Evolutionary conservation across 2,113 vertebrate species (phyloP).

Genomic region (Pampusana beccarii): DNA sequence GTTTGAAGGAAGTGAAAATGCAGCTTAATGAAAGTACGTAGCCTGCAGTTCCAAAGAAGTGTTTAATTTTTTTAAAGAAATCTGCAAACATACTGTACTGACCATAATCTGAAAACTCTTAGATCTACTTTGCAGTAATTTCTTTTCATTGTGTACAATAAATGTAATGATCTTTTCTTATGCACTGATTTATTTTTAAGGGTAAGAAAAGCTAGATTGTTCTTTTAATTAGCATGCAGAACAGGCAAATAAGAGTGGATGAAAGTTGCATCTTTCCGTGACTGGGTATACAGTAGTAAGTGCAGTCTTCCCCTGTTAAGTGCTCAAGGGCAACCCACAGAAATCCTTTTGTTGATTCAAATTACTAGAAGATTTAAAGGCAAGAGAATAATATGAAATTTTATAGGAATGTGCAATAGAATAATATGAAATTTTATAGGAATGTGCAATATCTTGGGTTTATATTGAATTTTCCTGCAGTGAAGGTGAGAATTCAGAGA

Average conservation of each 20-base stretch:
- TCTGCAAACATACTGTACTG: not conserved
- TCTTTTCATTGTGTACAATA: not conserved
- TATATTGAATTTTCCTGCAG: not conserved
- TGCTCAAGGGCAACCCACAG: not conserved
- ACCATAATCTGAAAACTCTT: not conserved
- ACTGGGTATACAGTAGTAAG: not conserved
- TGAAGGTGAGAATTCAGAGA: not conserved
- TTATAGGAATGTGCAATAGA: not conserved
- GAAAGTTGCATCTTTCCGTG: not conserved
- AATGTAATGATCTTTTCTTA: not conserved
- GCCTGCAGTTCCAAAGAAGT: not conserved
- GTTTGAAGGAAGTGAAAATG: not conserved
- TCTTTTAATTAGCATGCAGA: conserved; percentile 29
- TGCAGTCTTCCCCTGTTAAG: not conserved
- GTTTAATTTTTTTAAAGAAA: not conserved
- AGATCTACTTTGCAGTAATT: not conserved
- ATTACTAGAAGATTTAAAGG: not conserved
- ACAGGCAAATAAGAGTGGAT: not conserved
- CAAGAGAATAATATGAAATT: not conserved
- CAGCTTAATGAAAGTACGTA: not conserved
- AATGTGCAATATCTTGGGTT: not conserved
- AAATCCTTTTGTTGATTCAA: not conserved
- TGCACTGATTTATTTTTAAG: not conserved
- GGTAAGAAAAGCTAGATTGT: conserved; percentile 16
- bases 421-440: not conserved